phyloP scores from a whole-genome alignment of 2,113 vertebrate species.

The Probosciger aterrimus region DNA sequence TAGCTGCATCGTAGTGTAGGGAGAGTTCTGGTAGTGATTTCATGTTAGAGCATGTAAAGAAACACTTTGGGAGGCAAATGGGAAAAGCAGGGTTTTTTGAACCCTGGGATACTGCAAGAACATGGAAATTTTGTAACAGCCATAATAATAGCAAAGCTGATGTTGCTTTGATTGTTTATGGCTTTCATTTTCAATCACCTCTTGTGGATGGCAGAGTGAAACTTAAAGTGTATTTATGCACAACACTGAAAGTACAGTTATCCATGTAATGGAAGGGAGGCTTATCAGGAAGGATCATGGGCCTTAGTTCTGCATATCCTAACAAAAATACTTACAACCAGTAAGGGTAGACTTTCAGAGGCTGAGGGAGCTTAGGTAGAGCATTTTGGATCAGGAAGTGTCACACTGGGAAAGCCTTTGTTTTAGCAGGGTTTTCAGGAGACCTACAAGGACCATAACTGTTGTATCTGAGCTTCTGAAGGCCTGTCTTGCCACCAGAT shows the following conservation, averaged over 20 bases:
- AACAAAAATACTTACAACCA: not conserved
- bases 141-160: not conserved
- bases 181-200: not conserved
- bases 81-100: not conserved
- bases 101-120: not conserved
- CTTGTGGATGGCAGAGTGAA: not conserved
- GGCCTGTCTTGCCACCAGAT: not conserved
- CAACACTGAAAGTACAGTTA: not conserved
- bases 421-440: not conserved
- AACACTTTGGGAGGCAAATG: not conserved
- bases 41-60: not conserved
- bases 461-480: not conserved
- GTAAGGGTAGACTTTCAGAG: not conserved
- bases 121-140: not conserved
- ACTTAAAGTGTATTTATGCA: not conserved
- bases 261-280: not conserved
- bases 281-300: not conserved
- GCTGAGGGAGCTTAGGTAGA: not conserved
- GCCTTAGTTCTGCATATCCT: not conserved
- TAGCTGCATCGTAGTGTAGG: fast-evolving
- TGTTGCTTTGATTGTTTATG: not conserved
- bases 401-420: not conserved
- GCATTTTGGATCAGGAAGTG: not conserved
- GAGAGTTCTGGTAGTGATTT: not conserved
- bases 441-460: not conserved